Evolutionary conservation across 2,113 vertebrate species (phyloP), one percentile per base, ranked within the genome.

Genomic region (Pelobates fuscus): DNA sequence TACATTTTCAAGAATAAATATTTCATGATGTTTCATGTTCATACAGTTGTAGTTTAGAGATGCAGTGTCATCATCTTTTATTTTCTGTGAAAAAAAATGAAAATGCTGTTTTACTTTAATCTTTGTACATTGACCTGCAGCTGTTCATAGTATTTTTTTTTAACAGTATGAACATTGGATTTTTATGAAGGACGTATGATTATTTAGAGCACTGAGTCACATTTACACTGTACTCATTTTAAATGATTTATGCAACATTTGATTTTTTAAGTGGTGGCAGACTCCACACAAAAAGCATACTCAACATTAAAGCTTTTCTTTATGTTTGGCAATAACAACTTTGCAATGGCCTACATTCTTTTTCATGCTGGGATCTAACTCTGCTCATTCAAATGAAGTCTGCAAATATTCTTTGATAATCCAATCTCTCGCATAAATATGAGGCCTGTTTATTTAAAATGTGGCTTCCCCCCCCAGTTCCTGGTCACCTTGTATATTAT

Each of bases 371-470:
- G 27, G 70, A 61, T 72, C 58, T 26, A 66, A 26, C 41, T 46
- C 64, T 81, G 80, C 80, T 82, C 79, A 65, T 78, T 84, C 79
- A 78, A 80, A 81, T 86, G 78, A 30, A 79, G 60, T 84, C 80
- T 81, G 71, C 78, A 86, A 87, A 87, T 86, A 81, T 83, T 83
- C 83, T 86, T 87, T 87, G 84, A 83, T 86, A 88, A 86, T 86
- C 83, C 78, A 82, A 86, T 86, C 85, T 83, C 81, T 82, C 81
- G 79, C 82, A 85, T 84, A 79, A 78, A 70, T 60, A 79, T 61
- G 67, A 44, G 49, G 83, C 79, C 77, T 46, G 71, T 66, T 82
- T 79, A 83, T 70, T 60, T 59, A 60, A 44, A 61, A 71, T 46
- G n/a, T 27, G 17, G 32, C n/a, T n/a, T n/a, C n/a, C n/a, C n/a